A percentile compares a stretch with the other conserved stretches of the same genome.
These are phyloP conservation scores for Trachops cirrhosus DNA, from an alignment of 2,797 vertebrate species.

Conservation along the genomic window DNA sequence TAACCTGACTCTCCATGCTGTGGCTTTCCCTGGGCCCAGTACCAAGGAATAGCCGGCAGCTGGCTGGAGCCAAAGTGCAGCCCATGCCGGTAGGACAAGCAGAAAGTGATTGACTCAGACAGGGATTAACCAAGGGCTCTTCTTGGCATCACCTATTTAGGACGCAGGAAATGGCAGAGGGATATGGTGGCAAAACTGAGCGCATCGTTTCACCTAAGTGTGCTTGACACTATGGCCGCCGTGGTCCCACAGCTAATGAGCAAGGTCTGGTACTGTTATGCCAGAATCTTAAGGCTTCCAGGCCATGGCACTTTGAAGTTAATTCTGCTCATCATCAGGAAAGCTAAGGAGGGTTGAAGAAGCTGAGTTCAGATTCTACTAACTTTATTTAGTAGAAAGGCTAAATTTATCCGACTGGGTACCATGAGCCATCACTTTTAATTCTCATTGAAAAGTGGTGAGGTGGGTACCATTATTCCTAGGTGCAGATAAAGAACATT, in stretches of 20 bases:
- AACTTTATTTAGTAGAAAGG: background rate
- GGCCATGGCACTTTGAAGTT: background rate
- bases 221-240: background rate
- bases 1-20: background rate
- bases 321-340: background rate
- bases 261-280: background rate
- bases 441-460: background rate
- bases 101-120: conserved; percentile 43
- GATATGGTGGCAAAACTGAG: background rate
- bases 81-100: conserved; percentile 34
- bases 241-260: background rate
- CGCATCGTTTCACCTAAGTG: background rate
- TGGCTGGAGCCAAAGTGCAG: conserved; percentile 46
- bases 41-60: conserved; percentile 41
- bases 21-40: background rate
- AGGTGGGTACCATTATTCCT: background rate
- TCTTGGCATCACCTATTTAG: conserved; percentile 11
- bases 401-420: too few species aligned
- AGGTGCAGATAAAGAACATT: background rate
- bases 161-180: background rate
- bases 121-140: conserved; percentile 17
- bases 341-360: background rate
- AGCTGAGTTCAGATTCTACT: background rate
- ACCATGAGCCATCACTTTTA: background rate
- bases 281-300: background rate